Percentiles rank a stretch among this genome's conserved stretches.
Evolutionary conservation across 1,140 invertebrate genomes (phyloP).

Genomic region (Plodia interpunctella): DNA sequence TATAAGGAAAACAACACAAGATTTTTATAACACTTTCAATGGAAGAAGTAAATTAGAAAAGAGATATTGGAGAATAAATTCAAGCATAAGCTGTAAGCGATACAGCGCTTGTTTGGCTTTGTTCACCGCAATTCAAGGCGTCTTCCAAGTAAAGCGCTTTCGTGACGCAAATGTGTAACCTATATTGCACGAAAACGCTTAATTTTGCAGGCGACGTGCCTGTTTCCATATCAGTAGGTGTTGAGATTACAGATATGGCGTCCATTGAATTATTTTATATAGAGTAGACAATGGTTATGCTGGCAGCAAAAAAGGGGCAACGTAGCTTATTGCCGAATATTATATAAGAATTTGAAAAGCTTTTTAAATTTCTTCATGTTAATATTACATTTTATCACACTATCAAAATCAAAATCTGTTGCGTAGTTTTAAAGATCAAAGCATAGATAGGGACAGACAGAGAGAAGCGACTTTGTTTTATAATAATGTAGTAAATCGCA

Average conservation of each 20-base stretch:
- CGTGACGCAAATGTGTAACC: background rate
- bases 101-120: slow-evolving; percentile 7
- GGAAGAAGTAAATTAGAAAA: slow-evolving; percentile 6
- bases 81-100: slow-evolving; percentile 1
- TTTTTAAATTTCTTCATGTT: no score
- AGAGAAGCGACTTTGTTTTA: no score
- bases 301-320: no score
- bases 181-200: background rate
- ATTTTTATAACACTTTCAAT: background rate
- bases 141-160: slow-evolving; percentile 5
- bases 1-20: background rate
- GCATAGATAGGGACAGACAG: no score
- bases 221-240: background rate
- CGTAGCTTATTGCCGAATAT: no score
- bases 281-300: no score
- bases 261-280: background rate
- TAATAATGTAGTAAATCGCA: no score
- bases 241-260: background rate
- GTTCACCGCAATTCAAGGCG: slow-evolving; percentile 7
- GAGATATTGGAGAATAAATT: slow-evolving; percentile 7
- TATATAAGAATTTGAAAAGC: no score
- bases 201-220: background rate
- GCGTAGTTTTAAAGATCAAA: no score
- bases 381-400: no score
- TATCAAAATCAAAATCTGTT: no score